These are phyloP conservation scores for Sciurus vulgaris DNA, from an alignment of 2,797 vertebrate genomes.

Conservation along the genomic window DNA sequence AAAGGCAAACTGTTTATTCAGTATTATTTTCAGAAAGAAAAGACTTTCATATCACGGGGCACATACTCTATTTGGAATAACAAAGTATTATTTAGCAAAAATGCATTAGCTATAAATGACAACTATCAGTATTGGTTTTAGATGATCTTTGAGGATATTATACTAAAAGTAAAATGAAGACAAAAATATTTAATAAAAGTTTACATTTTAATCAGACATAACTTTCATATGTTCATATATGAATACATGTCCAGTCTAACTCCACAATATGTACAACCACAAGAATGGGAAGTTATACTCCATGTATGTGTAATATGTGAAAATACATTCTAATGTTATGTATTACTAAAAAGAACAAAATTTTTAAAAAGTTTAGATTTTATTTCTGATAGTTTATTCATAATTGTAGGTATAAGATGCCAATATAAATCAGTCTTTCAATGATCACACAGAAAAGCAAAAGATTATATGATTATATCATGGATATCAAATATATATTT, in stretches of 20 bases:
- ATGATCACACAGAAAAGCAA: conserved; percentile 43
- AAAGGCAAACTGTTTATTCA: conserved; percentile 32
- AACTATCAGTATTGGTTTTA: neutral
- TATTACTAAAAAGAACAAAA: too few relatives aligned
- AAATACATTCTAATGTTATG: too few relatives aligned
- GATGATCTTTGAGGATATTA: neutral
- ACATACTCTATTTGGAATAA: conserved; percentile 3
- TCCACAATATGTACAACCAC: too few relatives aligned
- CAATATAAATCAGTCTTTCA: neutral
- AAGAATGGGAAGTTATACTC: too few relatives aligned
- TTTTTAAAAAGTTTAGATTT: neutral
- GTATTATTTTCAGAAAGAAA: conserved; percentile 23
- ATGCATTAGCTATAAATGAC: conserved; percentile 34
- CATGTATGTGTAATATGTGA: too few relatives aligned
- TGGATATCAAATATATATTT: neutral
- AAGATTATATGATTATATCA: neutral
- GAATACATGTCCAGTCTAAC: too few relatives aligned
- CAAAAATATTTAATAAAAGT: conserved; percentile 13
- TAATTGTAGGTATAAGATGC: neutral
- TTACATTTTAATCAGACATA: neutral
- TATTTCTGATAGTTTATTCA: conserved; percentile 28
- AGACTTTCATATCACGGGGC: neutral
- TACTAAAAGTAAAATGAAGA: neutral
- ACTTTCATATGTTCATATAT: too few relatives aligned
- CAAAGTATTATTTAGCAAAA: neutral